These are phyloP conservation scores for Erethizon dorsatum DNA, from an alignment of 2,797 vertebrate species.

Conservation along the genomic window DNA sequence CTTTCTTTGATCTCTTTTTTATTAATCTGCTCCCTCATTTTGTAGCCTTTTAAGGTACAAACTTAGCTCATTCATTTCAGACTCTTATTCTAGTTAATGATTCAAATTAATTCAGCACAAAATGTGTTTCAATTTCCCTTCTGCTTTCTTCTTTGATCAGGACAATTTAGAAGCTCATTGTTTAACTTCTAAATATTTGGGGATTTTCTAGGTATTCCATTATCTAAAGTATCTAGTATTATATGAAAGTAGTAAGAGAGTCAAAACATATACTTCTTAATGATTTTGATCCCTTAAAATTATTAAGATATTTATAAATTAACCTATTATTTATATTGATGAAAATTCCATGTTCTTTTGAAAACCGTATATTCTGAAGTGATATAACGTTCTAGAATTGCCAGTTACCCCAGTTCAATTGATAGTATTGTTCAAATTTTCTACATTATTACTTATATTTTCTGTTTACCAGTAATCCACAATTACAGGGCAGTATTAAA, in stretches of 20 bases:
- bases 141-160: not conserved
- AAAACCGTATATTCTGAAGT: not conserved
- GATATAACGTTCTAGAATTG: not conserved
- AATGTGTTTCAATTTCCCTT: not conserved
- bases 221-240: not conserved
- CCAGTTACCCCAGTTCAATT: not conserved
- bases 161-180: not conserved
- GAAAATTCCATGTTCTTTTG: not conserved
- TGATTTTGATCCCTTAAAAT: not conserved
- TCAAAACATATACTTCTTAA: not conserved
- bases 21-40: not conserved
- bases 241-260: not conserved
- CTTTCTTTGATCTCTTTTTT: not conserved
- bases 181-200: constrained; percentile 35
- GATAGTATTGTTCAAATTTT: not conserved
- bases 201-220: not conserved
- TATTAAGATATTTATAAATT: not conserved
- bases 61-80: not conserved
- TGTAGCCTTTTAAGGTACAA: not conserved
- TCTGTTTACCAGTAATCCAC: not conserved
- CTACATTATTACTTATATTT: not conserved
- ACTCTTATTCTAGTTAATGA: not conserved
- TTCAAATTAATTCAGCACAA: constrained; percentile 25
- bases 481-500: not conserved
- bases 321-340: not conserved